These are phyloP conservation scores for Sceloporus undulatus DNA, from an alignment of 2,113 vertebrate genomes.

Conservation along the genomic window DNA sequence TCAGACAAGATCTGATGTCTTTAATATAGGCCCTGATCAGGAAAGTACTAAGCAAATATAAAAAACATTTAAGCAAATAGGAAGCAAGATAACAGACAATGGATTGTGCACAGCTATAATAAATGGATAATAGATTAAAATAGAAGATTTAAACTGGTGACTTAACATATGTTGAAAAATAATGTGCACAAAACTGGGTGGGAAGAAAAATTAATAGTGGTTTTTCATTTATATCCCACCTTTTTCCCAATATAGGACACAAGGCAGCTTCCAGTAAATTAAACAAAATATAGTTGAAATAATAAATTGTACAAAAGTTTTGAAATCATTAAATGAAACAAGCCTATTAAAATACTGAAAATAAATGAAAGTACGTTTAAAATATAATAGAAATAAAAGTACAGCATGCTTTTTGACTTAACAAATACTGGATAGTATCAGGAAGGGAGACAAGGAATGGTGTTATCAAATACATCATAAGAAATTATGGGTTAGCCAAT, in stretches of 20 bases:
- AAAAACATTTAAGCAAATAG: neutral
- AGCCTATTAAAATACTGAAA: too few relatives aligned
- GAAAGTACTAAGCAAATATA: neutral
- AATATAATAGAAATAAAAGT: too few relatives aligned
- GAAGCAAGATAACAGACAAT: neutral
- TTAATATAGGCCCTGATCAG: too few relatives aligned
- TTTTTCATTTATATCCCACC: too few relatives aligned
- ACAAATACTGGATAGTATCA: neutral
- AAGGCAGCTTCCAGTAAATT: too few relatives aligned
- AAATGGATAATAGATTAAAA: neutral
- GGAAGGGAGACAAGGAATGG: too few relatives aligned
- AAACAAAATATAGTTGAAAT: too few relatives aligned
- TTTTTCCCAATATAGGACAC: too few relatives aligned
- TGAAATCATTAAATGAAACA: too few relatives aligned
- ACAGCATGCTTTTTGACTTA: neutral
- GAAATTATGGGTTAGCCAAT: neutral
- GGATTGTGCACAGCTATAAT: neutral
- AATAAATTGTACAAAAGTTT: too few relatives aligned
- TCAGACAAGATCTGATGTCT: too few relatives aligned
- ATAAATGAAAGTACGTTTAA: too few relatives aligned
- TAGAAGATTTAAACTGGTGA: neutral
- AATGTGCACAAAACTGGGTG: neutral
- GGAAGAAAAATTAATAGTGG: neutral
- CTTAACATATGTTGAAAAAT: neutral
- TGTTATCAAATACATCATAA: neutral